Evolutionary conservation across 2,888 invertebrate species (phyloP).

Genomic region (Nomada fucata): DNA sequence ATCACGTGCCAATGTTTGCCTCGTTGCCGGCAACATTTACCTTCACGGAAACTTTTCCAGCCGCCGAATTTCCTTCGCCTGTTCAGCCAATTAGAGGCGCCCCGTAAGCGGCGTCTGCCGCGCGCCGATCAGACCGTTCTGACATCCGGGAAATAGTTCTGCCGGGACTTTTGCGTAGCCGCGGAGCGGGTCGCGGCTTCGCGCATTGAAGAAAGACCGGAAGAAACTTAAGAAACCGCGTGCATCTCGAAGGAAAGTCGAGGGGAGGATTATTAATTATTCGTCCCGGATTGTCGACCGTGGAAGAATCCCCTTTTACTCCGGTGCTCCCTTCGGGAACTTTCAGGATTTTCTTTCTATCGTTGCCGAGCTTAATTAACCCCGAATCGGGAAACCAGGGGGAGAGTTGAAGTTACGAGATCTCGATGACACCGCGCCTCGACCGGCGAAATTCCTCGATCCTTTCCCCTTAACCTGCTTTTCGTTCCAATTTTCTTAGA

Average conservation of each 20-base stretch:
- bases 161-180: not conserved
- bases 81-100: slow-evolving; percentile 50
- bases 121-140: slow-evolving; percentile 1
- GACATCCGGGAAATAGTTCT: not conserved
- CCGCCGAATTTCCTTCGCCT: slow-evolving; percentile 29
- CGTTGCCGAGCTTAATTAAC: slow-evolving; percentile 70
- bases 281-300: slow-evolving; percentile 41
- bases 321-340: not conserved
- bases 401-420: slow-evolving; percentile 65
- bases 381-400: slow-evolving; percentile 65
- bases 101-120: not conserved
- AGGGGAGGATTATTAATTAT: slow-evolving; percentile 66
- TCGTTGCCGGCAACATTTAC: slow-evolving; percentile 63
- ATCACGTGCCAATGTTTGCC: slow-evolving; percentile 73
- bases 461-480: not conserved
- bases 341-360: slow-evolving; percentile 47
- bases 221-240: slow-evolving; percentile 9
- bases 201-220: slow-evolving; percentile 1
- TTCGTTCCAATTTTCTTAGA: not conserved
- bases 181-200: not conserved
- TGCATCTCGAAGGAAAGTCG: slow-evolving; percentile 23
- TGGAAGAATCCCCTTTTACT: slow-evolving; percentile 39
- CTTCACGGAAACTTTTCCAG: slow-evolving; percentile 63
- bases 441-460: not conserved
- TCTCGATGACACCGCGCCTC: slow-evolving; percentile 67